These are phyloP conservation scores for Stylophora pistillata DNA, from an alignment of 64 coral and sea anemone species.

Conservation along the genomic window DNA sequence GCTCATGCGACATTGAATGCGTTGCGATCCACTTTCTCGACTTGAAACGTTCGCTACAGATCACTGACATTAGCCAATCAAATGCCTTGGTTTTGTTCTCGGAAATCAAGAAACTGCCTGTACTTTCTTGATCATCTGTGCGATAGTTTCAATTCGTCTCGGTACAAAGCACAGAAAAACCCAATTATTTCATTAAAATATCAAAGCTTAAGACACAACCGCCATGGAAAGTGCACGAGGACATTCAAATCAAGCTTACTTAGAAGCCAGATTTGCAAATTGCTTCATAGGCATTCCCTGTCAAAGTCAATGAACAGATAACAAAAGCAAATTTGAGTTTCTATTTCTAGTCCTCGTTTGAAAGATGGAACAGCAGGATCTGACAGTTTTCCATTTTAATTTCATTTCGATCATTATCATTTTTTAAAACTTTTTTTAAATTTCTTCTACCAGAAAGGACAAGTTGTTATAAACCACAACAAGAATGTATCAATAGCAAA, in stretches of 20 bases:
- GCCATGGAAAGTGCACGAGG: not conserved
- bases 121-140: slow-evolving; percentile 1
- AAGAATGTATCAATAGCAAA: no score
- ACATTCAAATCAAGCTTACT: not conserved
- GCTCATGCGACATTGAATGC: not conserved
- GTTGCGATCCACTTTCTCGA: not conserved
- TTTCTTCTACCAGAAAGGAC: no score
- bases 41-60: not conserved
- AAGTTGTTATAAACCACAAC: no score
- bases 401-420: no score
- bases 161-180: not conserved
- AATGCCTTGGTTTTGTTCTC: not conserved
- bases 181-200: not conserved
- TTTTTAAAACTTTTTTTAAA: no score
- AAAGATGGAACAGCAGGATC: no score
- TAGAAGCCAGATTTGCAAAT: not conserved
- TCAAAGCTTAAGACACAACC: not conserved
- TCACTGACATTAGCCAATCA: slow-evolving; percentile 11
- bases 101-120: not conserved
- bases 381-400: no score
- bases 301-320: slow-evolving; percentile 9
- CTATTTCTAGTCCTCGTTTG: no score
- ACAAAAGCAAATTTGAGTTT: not conserved
- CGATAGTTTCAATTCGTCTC: not conserved
- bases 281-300: not conserved